Base-by-base conservation (phyloP, 2,113 vertebrate species). In the Pedetes capensis region DNA sequence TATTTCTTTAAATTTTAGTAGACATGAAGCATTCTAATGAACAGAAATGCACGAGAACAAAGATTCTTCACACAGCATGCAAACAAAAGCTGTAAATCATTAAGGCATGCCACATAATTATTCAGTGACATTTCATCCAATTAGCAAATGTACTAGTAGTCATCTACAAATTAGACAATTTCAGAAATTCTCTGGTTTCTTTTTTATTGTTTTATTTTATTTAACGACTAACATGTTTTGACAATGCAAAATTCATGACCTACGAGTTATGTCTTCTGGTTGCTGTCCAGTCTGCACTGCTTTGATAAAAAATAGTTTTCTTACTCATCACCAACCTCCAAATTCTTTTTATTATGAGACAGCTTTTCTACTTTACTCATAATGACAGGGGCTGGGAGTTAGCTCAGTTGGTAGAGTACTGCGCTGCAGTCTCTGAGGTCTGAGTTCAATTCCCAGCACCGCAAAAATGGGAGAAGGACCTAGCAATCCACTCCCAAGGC, bases 11-110 rank as follows among this genome's bases (percentile, higher is more conserved):
- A 32, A 71, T 61, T 79, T 94, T 88, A 94, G 76, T 76, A 64
- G 55, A 42, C 37, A 81, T 32, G 20, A 53, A 79, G 0, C 9
- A 34, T 87, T 91, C 72, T 95, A 96, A 93, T 79, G 59, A 96
- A 59, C 10, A 83, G 3, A 76, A 91, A 74, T 55, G 1, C 7
- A 27, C n/a, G 17, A 85, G 29, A 87, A 89, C 11, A 76, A 91
- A 89, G 39, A 95, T 92, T 22, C 5, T 37, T 87, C 85, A 59
- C 13, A 57, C 22, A 72, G 12, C 8, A 85, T 78, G 39, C 3
- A 89, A 91, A 74, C 10, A 93, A 18, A 63, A 87, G 61, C 53
- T 78, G 18, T 17, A 55, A 93, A 69, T 63, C 51, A 91, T n/a
- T 27, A 93, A 87, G 23, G 32, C 23, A 53, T 34, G 18, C 0